Percentiles rank a stretch among this genome's conserved stretches.
phyloP scores from a whole-genome alignment of 2,888 invertebrate genomes.

The Drosophila quinaria region DNA sequence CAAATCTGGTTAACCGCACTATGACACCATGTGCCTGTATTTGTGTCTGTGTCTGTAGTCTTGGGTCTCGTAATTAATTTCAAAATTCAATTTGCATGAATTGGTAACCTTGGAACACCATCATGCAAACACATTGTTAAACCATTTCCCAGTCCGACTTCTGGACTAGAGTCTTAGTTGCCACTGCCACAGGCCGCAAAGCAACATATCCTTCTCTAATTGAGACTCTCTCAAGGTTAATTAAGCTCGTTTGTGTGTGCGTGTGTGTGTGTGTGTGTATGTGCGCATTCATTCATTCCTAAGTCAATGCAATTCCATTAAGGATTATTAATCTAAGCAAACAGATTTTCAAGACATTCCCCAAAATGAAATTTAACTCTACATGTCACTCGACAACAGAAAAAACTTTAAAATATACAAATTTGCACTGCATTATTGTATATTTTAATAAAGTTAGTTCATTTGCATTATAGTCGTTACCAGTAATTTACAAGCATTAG shows the following conservation, averaged over 20 bases:
- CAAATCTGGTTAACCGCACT: conserved; percentile 41
- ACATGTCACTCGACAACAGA: not conserved
- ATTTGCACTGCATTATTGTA: not conserved
- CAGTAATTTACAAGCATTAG: too few relatives aligned
- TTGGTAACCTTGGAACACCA: conserved; percentile 14
- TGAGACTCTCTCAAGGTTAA: conserved; percentile 13
- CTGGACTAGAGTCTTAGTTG: conserved; percentile 3
- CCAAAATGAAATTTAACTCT: not conserved
- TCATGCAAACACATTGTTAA: conserved; percentile 1
- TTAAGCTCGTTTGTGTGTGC: conserved; percentile 4
- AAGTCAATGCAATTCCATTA: conserved; percentile 22
- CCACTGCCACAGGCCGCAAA: conserved; percentile 10
- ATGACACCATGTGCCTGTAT: not conserved
- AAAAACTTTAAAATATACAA: not conserved
- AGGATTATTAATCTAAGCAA: conserved; percentile 29
- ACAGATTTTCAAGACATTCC: conserved; percentile 6
- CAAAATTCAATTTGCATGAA: conserved; percentile 73
- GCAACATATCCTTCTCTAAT: conserved; percentile 23
- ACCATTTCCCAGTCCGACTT: not conserved
- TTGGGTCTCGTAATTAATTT: conserved; percentile 74
- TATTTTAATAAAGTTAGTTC: not conserved
- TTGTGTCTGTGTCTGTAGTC: conserved; percentile 29
- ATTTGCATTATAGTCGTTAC: not conserved
- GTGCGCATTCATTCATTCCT: not conserved
- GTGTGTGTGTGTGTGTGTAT: conserved; percentile 14